Evolutionary conservation across 2,888 invertebrate species (phyloP).

Genomic region (Bimastos eiseni): DNA sequence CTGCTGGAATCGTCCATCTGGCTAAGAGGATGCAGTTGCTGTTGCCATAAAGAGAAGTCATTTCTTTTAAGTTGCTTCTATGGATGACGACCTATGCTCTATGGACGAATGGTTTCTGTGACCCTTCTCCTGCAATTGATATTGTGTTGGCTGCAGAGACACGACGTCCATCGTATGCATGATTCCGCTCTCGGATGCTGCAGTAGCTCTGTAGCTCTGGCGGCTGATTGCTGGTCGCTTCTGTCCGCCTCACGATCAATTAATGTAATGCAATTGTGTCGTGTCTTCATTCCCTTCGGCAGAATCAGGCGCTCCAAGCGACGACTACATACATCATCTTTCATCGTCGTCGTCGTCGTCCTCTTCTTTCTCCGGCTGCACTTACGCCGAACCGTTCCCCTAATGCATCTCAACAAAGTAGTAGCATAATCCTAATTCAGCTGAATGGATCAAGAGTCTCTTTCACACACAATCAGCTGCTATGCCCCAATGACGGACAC

Average conservation of each 20-base stretch:
- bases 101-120: not conserved
- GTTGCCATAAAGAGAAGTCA: too few relatives aligned
- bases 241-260: constrained; percentile 4
- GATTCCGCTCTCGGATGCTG: not conserved
- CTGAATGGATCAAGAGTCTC: constrained; percentile 2
- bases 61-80: not conserved
- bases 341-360: not conserved
- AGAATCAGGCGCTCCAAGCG: not conserved
- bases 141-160: not conserved
- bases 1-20: too few relatives aligned
- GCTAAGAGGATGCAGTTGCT: too few relatives aligned
- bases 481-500: too few relatives aligned
- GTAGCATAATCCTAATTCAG: not conserved
- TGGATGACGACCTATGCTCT: not conserved
- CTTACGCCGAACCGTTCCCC: not conserved
- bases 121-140: not conserved
- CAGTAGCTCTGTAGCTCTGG: not conserved
- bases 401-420: constrained; percentile 13
- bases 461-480: not conserved
- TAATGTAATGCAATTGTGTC: constrained; percentile 7
- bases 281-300: not conserved
- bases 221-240: not conserved
- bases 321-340: not conserved
- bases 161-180: not conserved
- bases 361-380: not conserved